Evolutionary conservation across 2,888 invertebrate genomes (phyloP).

Genomic region (Papilio elwesi): DNA sequence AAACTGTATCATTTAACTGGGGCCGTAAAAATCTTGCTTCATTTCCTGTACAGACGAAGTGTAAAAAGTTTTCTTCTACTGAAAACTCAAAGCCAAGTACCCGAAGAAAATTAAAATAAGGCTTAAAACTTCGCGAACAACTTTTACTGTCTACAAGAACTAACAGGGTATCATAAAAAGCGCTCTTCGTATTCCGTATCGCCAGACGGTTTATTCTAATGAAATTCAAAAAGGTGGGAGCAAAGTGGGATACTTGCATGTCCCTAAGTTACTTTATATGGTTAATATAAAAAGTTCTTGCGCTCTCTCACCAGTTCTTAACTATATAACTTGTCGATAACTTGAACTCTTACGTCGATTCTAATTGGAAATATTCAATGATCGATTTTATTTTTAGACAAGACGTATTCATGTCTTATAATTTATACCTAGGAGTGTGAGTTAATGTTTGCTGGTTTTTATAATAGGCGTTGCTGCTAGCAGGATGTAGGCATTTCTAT

Average conservation of each 20-base stretch:
- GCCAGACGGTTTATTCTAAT: slow-evolving; percentile 65
- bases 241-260: slow-evolving; percentile 49
- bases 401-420: neutral
- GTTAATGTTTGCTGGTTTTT: no score
- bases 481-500: no score
- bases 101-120: slow-evolving; percentile 81
- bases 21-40: slow-evolving; percentile 66
- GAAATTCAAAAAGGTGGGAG: slow-evolving; percentile 52
- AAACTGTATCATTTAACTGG: slow-evolving; percentile 44
- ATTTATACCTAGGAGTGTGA: no score
- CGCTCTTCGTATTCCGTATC: slow-evolving; percentile 66
- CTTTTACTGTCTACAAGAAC: slow-evolving; percentile 69
- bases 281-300: slow-evolving; percentile 46
- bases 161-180: slow-evolving; percentile 70
- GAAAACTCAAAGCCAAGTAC: slow-evolving; percentile 56
- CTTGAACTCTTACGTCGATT: slow-evolving; percentile 2
- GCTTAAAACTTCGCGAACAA: slow-evolving; percentile 74
- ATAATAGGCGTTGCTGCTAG: no score
- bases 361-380: neutral
- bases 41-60: slow-evolving; percentile 69
- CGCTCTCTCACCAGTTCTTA: slow-evolving; percentile 19
- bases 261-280: slow-evolving; percentile 61
- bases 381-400: slow-evolving; percentile 9
- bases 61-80: slow-evolving; percentile 61
- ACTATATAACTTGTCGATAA: slow-evolving; percentile 2